phyloP scores from a whole-genome alignment of 2,113 vertebrate genomes.

The Psilopsiagon aymara region DNA sequence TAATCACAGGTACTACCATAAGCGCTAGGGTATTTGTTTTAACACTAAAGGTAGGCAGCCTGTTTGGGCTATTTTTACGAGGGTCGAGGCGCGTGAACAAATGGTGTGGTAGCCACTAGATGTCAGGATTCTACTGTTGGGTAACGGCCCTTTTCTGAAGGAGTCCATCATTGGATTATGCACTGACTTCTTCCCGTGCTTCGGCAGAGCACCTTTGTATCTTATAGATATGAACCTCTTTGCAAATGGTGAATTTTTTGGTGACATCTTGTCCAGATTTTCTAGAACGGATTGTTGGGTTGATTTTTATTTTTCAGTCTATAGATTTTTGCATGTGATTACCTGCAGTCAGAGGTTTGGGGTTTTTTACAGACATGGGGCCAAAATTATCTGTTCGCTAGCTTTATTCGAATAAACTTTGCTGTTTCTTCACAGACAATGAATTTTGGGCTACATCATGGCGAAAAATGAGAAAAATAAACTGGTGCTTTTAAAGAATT shows the following conservation, averaged over 20 bases:
- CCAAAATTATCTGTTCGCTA: constrained; percentile 25
- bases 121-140: background rate
- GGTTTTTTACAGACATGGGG: background rate
- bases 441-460: background rate
- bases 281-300: background rate
- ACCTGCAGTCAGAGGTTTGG: background rate
- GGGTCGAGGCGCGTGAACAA: background rate
- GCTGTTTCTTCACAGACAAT: background rate
- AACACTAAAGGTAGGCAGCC: background rate
- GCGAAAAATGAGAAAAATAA: background rate
- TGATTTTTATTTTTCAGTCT: background rate
- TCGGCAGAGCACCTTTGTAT: background rate
- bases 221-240: background rate
- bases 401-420: background rate
- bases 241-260: background rate
- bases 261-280: background rate
- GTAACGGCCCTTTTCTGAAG: background rate
- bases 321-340: background rate
- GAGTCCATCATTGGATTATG: accelerated
- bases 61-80: background rate
- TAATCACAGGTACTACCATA: background rate
- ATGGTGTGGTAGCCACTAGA: background rate
- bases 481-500: background rate
- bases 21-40: background rate
- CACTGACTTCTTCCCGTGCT: background rate